A percentile compares a stretch with the other conserved stretches of the same genome.
Evolutionary conservation across 2,113 vertebrate genomes (phyloP).

Genomic region (Phaetusa simplex): DNA sequence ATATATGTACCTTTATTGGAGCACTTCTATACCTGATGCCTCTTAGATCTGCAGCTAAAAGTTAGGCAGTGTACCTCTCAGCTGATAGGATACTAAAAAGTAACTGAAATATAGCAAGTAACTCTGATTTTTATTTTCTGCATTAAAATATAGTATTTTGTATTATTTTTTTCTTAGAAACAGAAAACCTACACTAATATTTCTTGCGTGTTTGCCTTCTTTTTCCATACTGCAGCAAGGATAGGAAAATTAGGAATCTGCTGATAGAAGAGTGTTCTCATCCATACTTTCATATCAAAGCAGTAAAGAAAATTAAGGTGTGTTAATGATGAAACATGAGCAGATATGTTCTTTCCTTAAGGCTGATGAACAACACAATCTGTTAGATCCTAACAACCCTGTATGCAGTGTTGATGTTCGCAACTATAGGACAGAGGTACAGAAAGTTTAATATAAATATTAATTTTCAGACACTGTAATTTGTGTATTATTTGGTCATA

Average conservation of each 20-base stretch:
- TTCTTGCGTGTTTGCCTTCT: not conserved
- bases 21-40: not conserved
- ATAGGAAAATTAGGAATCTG: not conserved
- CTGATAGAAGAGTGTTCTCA: not conserved
- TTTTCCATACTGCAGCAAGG: not conserved
- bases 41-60: not conserved
- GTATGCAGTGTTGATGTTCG: not conserved
- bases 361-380: not conserved
- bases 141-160: not conserved
- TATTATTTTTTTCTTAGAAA: not conserved
- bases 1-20: not conserved
- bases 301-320: not conserved
- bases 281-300: not conserved
- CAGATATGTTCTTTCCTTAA: not conserved
- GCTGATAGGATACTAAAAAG: not conserved
- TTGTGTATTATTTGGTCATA: not conserved
- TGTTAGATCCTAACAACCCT: not conserved
- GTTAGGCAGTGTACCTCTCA: not conserved
- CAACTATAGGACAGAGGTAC: not conserved
- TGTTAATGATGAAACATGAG: not conserved
- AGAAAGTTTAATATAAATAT: not conserved
- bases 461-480: not conserved
- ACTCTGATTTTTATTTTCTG: not conserved
- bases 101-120: not conserved
- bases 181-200: not conserved